phyloP scores from a whole-genome alignment of 2,797 vertebrate species.

The Propithecus deckenii region DNA sequence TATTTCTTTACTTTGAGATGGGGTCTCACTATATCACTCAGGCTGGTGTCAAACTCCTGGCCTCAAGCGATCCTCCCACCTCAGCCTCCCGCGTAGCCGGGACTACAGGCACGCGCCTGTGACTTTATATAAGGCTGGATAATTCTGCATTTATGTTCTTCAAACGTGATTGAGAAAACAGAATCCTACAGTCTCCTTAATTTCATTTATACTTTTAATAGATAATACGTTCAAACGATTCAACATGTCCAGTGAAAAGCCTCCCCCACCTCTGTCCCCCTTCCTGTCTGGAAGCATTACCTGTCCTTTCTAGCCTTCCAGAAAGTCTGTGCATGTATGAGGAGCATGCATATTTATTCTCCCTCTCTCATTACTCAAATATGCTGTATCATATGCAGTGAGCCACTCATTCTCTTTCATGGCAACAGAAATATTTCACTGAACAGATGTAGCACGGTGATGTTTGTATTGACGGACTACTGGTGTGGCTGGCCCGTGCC shows the following conservation, averaged over 20 bases:
- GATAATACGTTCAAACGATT: not conserved
- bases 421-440: not conserved
- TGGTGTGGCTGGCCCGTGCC: not conserved
- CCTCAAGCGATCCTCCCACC: not conserved
- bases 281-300: not conserved
- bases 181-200: not conserved
- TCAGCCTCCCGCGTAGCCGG: not conserved
- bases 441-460: not conserved
- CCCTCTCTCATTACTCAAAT: not conserved
- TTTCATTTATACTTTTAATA: not conserved
- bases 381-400: fast-evolving
- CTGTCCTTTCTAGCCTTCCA: not conserved
- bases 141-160: not conserved
- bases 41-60: not conserved
- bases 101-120: not conserved
- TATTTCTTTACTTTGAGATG: not conserved
- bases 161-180: not conserved
- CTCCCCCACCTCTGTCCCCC: not conserved
- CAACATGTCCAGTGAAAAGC: not conserved
- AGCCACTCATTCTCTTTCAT: not conserved
- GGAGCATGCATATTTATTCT: fast-evolving
- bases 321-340: not conserved
- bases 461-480: fast-evolving
- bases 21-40: not conserved
- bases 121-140: not conserved